These are phyloP conservation scores for Monarcha castaneiventris DNA, from an alignment of 2,113 vertebrate genomes.

Conservation along the genomic window DNA sequence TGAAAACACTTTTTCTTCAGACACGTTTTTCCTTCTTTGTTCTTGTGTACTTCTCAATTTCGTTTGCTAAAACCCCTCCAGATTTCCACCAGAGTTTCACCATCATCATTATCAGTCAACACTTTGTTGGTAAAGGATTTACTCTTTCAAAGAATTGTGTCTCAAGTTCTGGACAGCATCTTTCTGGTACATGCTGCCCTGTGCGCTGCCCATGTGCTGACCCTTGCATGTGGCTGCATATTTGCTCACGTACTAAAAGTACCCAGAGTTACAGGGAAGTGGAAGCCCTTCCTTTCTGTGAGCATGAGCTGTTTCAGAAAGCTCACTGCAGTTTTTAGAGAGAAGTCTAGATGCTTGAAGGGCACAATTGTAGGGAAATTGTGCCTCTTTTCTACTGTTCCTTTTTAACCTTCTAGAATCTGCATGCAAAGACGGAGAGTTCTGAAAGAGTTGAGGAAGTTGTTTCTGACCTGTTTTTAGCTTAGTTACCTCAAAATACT, in stretches of 20 bases:
- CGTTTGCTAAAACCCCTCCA: not conserved
- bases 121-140: not conserved
- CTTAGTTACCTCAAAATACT: not conserved
- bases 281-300: not conserved
- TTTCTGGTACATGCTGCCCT: rapidly evolving
- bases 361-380: not conserved
- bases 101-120: not conserved
- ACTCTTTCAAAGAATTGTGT: not conserved
- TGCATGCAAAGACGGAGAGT: not conserved
- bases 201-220: rapidly evolving
- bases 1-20: not conserved
- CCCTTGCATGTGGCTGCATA: rapidly evolving
- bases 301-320: not conserved
- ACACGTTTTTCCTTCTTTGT: not conserved
- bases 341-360: not conserved
- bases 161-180: not conserved
- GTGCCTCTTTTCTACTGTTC: not conserved
- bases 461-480: not conserved
- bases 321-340: not conserved
- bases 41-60: not conserved
- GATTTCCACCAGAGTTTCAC: not conserved
- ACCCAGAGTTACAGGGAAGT: not conserved
- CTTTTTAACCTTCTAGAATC: not conserved
- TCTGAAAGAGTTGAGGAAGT: not conserved
- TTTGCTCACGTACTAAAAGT: not conserved